Evolutionary conservation across 2,888 invertebrate genomes (phyloP).

Genomic region (Blera fallax): DNA sequence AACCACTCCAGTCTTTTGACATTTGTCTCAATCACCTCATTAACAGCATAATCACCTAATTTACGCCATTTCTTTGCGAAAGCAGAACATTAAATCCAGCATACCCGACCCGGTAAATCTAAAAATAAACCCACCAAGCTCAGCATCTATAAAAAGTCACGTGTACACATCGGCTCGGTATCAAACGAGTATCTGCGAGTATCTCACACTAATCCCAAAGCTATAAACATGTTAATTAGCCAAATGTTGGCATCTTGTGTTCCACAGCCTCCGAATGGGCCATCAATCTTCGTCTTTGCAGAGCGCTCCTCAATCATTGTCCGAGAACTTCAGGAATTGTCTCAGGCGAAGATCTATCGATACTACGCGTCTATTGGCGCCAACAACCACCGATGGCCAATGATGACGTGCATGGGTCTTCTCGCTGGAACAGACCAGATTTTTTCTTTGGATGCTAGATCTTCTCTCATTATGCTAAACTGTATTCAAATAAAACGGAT

Average conservation of each 20-base stretch:
- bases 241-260: slow-evolving; percentile 20
- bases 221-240: slow-evolving; percentile 29
- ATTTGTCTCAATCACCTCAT: neutral
- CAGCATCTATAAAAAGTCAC: slow-evolving; percentile 14
- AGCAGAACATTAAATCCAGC: neutral
- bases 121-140: neutral
- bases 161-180: neutral
- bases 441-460: neutral
- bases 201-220: neutral
- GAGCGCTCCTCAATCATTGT: slow-evolving; percentile 9
- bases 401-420: neutral
- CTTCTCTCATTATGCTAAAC: slow-evolving; percentile 26
- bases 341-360: neutral
- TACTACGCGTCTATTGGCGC: slow-evolving; percentile 17
- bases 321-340: neutral
- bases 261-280: neutral
- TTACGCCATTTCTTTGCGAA: neutral
- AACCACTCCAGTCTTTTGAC: neutral
- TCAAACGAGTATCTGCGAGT: neutral
- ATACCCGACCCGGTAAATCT: neutral
- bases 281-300: slow-evolving; percentile 28
- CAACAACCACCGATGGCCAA: neutral
- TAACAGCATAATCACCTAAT: neutral
- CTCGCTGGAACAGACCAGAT: neutral
- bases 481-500: slow-evolving; percentile 48